A percentile compares a stretch with the other conserved stretches of the same genome.
Evolutionary conservation across 2,113 vertebrate species (phyloP).

Genomic region (Vidua chalybeata): DNA sequence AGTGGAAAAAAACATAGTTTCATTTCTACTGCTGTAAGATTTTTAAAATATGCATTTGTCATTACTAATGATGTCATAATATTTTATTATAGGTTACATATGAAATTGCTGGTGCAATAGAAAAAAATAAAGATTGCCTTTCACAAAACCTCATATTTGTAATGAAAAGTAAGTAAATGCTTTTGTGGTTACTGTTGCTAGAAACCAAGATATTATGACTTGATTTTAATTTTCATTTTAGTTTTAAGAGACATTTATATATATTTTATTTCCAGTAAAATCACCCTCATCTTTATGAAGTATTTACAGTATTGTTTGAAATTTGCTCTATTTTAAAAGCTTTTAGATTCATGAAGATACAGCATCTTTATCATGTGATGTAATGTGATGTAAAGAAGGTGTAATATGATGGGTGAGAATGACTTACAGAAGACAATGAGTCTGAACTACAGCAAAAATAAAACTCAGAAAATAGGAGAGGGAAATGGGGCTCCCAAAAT

Average conservation of each 20-base stretch:
- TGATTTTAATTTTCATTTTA: neutral
- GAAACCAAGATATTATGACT: neutral
- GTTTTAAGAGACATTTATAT: neutral
- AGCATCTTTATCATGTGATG: neutral
- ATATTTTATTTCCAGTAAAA: neutral
- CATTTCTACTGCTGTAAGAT: neutral
- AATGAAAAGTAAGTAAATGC: conserved; percentile 91
- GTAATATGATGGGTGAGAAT: neutral
- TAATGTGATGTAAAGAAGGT: neutral
- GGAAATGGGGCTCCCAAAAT: neutral
- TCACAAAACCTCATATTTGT: conserved; percentile 92
- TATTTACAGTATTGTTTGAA: neutral
- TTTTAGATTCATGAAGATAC: conserved; percentile 32
- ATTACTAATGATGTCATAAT: conserved; percentile 55
- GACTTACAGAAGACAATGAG: neutral
- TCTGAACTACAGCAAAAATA: neutral
- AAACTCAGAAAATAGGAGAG: neutral
- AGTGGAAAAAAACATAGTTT: neutral
- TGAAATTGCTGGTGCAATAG: conserved; percentile 85
- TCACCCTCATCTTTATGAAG: neutral
- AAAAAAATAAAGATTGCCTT: conserved; percentile 91
- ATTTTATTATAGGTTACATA: conserved; percentile 85
- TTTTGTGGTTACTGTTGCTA: neutral
- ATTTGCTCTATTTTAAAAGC: conserved; percentile 29
- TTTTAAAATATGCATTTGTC: neutral